Percentiles rank a stretch among this genome's conserved stretches.
Conservation (phyloP, 2,113 vertebrate species). For the Cryptotis parvus region DNA sequence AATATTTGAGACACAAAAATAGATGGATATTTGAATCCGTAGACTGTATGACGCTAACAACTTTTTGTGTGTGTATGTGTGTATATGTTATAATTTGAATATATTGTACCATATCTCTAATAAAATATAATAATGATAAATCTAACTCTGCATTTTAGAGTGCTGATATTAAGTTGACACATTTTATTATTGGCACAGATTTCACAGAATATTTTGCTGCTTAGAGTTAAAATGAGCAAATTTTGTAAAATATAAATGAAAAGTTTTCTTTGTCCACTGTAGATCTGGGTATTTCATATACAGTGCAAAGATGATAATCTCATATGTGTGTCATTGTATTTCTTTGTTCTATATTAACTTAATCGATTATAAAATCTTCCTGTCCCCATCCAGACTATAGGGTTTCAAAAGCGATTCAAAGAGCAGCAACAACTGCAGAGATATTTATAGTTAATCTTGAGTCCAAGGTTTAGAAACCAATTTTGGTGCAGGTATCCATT, state of each 20-base stretch:
- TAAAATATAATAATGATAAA: neutral
- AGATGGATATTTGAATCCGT: neutral
- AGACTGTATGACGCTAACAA: constrained; percentile 35
- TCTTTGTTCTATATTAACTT: neutral
- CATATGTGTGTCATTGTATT: neutral
- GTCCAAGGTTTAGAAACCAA: neutral
- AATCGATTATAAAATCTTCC: neutral
- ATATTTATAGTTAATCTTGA: neutral
- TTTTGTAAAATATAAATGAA: no score
- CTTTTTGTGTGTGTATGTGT: no score
- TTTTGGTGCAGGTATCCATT: neutral
- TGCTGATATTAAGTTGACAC: no score
- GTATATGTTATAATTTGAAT: neutral
- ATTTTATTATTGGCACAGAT: no score
- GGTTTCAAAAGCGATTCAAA: constrained; percentile 1
- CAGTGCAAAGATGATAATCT: neutral
- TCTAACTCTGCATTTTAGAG: no score
- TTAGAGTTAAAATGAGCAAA: no score
- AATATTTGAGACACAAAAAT: neutral
- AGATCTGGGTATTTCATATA: neutral
- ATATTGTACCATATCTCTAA: neutral
- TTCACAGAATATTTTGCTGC: no score
- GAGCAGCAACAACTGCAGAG: neutral
- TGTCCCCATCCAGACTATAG: neutral
- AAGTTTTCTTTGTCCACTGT: neutral